phyloP scores from a whole-genome alignment of 2,797 vertebrate genomes.

The Nothura maculosa region DNA sequence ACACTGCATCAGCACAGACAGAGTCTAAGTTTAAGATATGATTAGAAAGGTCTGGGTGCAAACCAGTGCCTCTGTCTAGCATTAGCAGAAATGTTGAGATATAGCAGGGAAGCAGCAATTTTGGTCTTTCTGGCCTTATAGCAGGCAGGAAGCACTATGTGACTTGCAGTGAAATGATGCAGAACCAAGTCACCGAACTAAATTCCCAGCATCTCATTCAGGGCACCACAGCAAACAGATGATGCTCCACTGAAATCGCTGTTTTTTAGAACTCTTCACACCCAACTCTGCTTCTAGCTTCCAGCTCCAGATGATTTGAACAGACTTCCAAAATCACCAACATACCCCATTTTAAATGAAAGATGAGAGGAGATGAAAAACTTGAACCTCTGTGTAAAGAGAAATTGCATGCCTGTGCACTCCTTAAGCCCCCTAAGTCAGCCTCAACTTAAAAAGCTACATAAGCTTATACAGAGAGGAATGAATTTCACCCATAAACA shows the following conservation, averaged over 20 bases:
- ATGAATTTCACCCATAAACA: slow-evolving; percentile 27
- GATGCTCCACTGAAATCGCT: neutral
- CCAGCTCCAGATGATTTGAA: neutral
- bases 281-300: neutral
- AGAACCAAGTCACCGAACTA: slow-evolving; percentile 10
- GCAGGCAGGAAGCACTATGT: neutral
- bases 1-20: neutral
- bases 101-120: neutral
- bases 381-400: neutral
- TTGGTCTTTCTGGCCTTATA: neutral
- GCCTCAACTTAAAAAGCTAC: neutral
- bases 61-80: neutral
- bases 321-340: neutral
- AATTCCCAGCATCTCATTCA: neutral
- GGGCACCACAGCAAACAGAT: neutral
- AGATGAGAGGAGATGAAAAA: neutral
- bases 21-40: neutral
- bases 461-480: neutral
- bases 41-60: neutral
- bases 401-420: neutral
- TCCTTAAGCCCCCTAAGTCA: neutral
- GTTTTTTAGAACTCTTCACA: neutral
- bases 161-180: neutral
- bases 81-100: neutral
- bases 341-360: neutral